Evolutionary conservation across 2,888 invertebrate genomes (phyloP).

Genomic region (Furcula furcula): DNA sequence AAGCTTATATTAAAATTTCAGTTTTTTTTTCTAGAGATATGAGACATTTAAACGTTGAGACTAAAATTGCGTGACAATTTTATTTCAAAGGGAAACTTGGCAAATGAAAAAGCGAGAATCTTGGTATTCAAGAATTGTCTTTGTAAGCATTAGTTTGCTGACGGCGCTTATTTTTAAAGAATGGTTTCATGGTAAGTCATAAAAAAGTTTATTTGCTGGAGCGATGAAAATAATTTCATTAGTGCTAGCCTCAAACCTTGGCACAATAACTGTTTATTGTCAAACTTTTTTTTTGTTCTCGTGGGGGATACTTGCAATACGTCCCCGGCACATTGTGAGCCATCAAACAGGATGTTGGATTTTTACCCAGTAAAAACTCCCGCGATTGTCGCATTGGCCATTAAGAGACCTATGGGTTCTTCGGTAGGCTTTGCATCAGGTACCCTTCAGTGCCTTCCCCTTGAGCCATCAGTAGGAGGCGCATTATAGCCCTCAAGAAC

Average conservation of each 20-base stretch:
- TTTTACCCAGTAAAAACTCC: too few species aligned
- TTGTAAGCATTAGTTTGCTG: slow-evolving; percentile 16
- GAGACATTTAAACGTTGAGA: slow-evolving; percentile 2
- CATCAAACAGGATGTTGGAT: too few species aligned
- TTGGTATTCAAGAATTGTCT: slow-evolving; percentile 18
- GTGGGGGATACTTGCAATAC: too few species aligned
- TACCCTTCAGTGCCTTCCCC: too few species aligned
- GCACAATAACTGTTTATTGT: neutral
- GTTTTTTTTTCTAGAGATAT: neutral
- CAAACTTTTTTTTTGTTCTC: too few species aligned
- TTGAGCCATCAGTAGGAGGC: too few species aligned
- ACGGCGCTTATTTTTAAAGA: slow-evolving; percentile 12
- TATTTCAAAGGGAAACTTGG: slow-evolving; percentile 5
- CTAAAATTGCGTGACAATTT: slow-evolving; percentile 14
- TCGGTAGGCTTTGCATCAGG: too few species aligned
- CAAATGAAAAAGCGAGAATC: slow-evolving; percentile 8
- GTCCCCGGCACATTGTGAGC: too few species aligned
- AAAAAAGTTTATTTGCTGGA: slow-evolving; percentile 22
- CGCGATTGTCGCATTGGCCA: too few species aligned
- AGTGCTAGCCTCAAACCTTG: slow-evolving; percentile 11
- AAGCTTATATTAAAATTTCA: slow-evolving; percentile 2
- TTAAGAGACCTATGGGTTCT: too few species aligned
- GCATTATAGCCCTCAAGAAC: too few species aligned
- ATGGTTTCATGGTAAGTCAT: slow-evolving; percentile 21
- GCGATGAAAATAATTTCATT: slow-evolving; percentile 29